phyloP scores from a whole-genome alignment of 2,797 vertebrate genomes.

The Neosilurus mollespiculum region DNA sequence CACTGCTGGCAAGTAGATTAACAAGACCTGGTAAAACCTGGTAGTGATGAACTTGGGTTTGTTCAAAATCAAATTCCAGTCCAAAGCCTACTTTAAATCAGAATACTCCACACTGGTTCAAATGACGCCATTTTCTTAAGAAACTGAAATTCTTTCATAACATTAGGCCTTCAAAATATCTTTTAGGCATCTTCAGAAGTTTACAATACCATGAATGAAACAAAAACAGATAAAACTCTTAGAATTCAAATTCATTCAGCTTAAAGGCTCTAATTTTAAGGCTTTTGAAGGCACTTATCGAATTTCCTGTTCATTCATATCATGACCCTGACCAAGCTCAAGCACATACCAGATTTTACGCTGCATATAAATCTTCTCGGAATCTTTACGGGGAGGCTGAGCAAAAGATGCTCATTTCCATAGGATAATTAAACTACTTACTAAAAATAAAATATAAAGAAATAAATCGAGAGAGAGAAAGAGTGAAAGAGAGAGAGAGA shows the following conservation, averaged over 20 bases:
- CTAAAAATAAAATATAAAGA: not conserved
- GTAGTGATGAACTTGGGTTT: conserved; percentile 45
- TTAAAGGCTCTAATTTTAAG: not conserved
- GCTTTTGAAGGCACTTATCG: conserved; percentile 59
- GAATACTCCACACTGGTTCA: not conserved
- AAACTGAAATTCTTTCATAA: not conserved
- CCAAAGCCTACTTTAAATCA: not conserved
- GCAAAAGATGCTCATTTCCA: conserved; percentile 23
- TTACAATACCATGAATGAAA: not conserved
- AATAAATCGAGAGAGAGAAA: no score
- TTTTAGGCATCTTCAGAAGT: conserved; percentile 22
- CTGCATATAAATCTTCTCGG: not conserved
- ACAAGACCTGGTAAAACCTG: conserved; percentile 48
- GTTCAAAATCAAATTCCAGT: conserved; percentile 12
- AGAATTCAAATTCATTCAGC: not conserved
- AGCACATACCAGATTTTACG: conserved; percentile 60
- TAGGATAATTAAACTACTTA: not conserved
- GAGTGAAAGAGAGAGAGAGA: no score
- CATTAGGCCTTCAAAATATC: conserved; percentile 44
- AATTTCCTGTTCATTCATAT: not conserved
- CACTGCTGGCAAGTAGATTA: conserved; percentile 85
- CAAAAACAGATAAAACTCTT: not conserved
- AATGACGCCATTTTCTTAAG: conserved; percentile 1
- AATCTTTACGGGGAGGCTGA: not conserved
- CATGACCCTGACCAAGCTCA: conserved; percentile 52